Conservation (phyloP, 1,140 invertebrate genomes). For the Drosophila carrolli region DNA sequence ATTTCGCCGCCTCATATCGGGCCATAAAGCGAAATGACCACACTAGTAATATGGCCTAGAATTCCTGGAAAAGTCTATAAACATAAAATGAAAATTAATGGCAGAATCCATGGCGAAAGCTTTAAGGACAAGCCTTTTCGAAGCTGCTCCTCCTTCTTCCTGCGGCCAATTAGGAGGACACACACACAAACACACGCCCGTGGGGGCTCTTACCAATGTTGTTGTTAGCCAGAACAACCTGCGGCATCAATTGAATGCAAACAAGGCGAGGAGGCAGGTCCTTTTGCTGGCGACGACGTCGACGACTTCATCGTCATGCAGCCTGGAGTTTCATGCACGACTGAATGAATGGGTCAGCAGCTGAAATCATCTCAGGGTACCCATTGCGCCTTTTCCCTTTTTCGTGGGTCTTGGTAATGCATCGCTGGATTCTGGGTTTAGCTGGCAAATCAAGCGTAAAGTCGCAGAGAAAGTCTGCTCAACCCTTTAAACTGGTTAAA, state of each 20-base stretch:
- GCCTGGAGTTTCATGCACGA: constrained; percentile 71
- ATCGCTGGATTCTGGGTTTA: constrained; percentile 61
- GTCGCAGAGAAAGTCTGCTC: constrained; percentile 58
- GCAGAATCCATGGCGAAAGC: constrained; percentile 12
- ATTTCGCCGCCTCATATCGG: constrained; percentile 23
- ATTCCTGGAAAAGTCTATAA: constrained; percentile 29
- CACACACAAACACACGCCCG: constrained; percentile 25
- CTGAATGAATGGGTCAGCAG: constrained; percentile 46
- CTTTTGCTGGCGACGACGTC: constrained; percentile 36
- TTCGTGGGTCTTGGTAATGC: constrained; percentile 48
- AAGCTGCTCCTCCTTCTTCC: neutral
- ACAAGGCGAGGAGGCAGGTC: constrained; percentile 38
- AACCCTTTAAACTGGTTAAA: constrained; percentile 27
- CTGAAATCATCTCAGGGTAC: constrained; percentile 26
- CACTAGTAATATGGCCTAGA: constrained; percentile 23
- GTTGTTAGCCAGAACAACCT: constrained; percentile 33
- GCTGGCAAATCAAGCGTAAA: constrained; percentile 73
- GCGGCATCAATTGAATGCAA: constrained; percentile 65
- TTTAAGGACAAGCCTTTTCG: constrained; percentile 1
- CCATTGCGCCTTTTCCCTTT: constrained; percentile 40
- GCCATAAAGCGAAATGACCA: constrained; percentile 48
- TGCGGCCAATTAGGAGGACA: constrained; percentile 43
- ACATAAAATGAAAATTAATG: constrained; percentile 52
- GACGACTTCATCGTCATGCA: constrained; percentile 51
- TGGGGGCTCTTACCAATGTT: constrained; percentile 29